Conservation (phyloP, 1,140 invertebrate species). For the Orussus abietinus region DNA sequence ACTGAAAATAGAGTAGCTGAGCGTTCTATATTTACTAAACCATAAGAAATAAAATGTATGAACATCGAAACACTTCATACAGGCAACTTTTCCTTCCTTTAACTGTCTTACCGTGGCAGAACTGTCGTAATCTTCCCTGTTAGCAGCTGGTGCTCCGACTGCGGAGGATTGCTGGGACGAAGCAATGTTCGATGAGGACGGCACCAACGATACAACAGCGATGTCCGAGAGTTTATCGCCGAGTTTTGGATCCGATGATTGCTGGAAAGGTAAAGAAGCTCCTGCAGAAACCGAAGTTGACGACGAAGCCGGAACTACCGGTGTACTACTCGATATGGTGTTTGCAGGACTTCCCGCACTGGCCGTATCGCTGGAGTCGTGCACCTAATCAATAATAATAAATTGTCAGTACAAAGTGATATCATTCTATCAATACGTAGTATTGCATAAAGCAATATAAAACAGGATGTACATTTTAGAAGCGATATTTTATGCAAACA, state of each 20-base stretch:
- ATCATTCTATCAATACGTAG: no score
- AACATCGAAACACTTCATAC: conserved; percentile 6
- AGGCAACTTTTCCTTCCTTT: no score
- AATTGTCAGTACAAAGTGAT: background rate
- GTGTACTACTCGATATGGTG: conserved; percentile 39
- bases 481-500: no score
- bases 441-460: no score
- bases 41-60: background rate
- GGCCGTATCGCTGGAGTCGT: conserved; percentile 63
- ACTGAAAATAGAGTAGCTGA: no score
- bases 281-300: conserved; percentile 20
- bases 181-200: conserved; percentile 41
- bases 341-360: conserved; percentile 62
- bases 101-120: conserved; percentile 71
- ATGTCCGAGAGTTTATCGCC: conserved; percentile 42
- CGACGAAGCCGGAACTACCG: conserved; percentile 23
- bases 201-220: conserved; percentile 44
- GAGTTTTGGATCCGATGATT: conserved; percentile 33
- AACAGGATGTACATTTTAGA: no score
- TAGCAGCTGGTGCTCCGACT: conserved; percentile 30
- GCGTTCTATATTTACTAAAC: no score
- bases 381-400: conserved; percentile 33
- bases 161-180: conserved; percentile 40
- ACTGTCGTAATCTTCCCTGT: conserved; percentile 75
- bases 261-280: no score